These are phyloP conservation scores for Aethes cnicana DNA, from an alignment of 2,888 invertebrate genomes.

Conservation along the genomic window DNA sequence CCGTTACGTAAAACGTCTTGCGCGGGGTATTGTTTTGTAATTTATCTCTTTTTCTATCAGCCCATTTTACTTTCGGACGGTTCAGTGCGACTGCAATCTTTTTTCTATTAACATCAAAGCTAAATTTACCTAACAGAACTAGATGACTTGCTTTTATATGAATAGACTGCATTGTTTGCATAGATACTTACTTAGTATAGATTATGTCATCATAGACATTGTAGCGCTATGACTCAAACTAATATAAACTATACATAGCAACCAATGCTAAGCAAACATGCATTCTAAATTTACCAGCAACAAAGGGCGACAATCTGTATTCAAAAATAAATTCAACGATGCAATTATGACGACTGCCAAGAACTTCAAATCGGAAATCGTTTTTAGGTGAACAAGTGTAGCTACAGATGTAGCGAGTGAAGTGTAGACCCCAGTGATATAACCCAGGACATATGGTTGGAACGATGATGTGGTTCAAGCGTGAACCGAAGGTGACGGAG, in stretches of 20 bases:
- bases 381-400: constrained; percentile 3
- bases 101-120: neutral
- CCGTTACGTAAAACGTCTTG: constrained; percentile 19
- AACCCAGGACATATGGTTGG: constrained; percentile 39
- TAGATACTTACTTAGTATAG: neutral
- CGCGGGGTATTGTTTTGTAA: constrained; percentile 8
- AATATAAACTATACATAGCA: neutral
- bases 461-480: constrained; percentile 78
- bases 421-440: constrained; percentile 7
- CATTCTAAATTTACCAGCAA: constrained; percentile 15
- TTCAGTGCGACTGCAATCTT: neutral
- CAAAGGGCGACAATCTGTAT: constrained; percentile 30
- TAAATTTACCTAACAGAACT: too few relatives aligned
- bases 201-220: neutral
- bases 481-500: constrained; percentile 68
- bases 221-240: constrained; percentile 9
- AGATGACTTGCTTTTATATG: too few relatives aligned
- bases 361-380: constrained; percentile 20
- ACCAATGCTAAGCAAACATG: constrained; percentile 10
- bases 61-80: constrained; percentile 2
- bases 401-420: too few relatives aligned
- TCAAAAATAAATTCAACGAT: constrained; percentile 24
- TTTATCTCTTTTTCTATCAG: neutral
- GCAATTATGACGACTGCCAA: constrained; percentile 27
- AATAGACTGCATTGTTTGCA: constrained; percentile 5